Conservation (phyloP, 2,797 vertebrate species). For the Erethizon dorsatum region DNA sequence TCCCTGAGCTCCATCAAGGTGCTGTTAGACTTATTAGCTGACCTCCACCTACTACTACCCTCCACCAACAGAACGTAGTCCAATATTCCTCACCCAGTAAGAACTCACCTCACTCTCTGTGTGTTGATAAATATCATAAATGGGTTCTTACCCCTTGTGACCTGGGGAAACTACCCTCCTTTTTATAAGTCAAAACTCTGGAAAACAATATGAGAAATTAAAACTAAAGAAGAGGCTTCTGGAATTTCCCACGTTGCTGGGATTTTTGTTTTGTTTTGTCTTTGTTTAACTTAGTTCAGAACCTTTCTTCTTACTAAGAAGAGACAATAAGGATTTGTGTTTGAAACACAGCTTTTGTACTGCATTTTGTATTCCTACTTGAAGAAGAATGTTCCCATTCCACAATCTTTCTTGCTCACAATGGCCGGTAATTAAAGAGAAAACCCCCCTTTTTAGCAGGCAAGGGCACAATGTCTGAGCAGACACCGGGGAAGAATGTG, state of each 20-base stretch:
- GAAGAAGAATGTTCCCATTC: constrained; percentile 49
- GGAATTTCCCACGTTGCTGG: not conserved
- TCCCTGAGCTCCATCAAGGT: not conserved
- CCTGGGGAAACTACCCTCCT: not conserved
- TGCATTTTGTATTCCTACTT: constrained; percentile 33
- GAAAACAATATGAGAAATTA: not conserved
- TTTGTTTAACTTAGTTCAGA: constrained; percentile 22
- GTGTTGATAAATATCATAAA: not conserved
- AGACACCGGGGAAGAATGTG: constrained; percentile 81
- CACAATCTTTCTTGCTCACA: constrained; percentile 67
- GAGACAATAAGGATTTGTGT: constrained; percentile 29
- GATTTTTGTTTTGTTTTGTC: not conserved
- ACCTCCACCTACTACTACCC: not conserved
- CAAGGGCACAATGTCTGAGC: constrained; percentile 40
- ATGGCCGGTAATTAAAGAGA: constrained; percentile 67
- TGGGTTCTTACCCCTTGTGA: not conserved
- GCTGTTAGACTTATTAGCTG: not conserved
- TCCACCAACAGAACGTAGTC: not conserved
- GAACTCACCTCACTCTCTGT: not conserved
- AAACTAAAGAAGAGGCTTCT: not conserved
- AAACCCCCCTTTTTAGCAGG: constrained; percentile 49
- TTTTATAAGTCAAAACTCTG: constrained; percentile 28
- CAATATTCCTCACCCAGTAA: not conserved
- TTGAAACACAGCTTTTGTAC: constrained; percentile 58
- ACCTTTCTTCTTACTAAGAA: constrained; percentile 1